Base-by-base conservation (phyloP, 2,888 invertebrate genomes). In the Tribolium freemani region DNA sequence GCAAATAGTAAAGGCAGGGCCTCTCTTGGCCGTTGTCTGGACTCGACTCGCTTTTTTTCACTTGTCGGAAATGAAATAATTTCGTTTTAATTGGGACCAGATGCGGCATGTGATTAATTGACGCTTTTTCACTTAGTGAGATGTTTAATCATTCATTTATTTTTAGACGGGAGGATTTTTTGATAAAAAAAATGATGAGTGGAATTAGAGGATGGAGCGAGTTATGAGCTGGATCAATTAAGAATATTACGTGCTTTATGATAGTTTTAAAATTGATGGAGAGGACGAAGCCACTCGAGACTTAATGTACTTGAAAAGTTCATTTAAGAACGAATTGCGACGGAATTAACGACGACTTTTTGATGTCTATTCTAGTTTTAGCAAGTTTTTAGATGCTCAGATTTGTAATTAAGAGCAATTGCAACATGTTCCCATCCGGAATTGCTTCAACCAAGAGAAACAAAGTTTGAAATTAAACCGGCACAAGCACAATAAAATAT, bases 1-100 rank as follows among this genome's bases (percentile, higher is more conserved):
- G 70, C 76, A 74, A 76, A 74, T 73, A 75, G 6, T 79, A 10
- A n/a, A 20, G 10, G 48, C 48, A 16, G 16, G 48, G 10, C 13
- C 16, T 13, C 38, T 38, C 58, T 60, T 46, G 57, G 60, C 10
- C 45, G 45, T 1, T 50, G 48, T 44, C 61, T 45, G 9, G 63
- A 63, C 26, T 26, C 26, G 46, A 11, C 3, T n/a, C 44, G 26
- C 11, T 69, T 69, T 60, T 60, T 56, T 56, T 30, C 6, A 30
- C n/a, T 11, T 44, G 26, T 64, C 64, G 56, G 26, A 64, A 57
- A 56, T 44, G 57, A 57, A 67, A 69, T 69, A 50, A 60, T 69
- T 69, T 69, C 54, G 50, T 16, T 69, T 70, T 70, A 72, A 72
- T 72, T 72, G 69, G 64, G 38, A 69, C 63, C 72, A 72, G 72